A percentile compares a stretch with the other conserved stretches of the same genome.
Conservation (phyloP, 2,797 vertebrate species). For the Cephalopachus bancanus region DNA sequence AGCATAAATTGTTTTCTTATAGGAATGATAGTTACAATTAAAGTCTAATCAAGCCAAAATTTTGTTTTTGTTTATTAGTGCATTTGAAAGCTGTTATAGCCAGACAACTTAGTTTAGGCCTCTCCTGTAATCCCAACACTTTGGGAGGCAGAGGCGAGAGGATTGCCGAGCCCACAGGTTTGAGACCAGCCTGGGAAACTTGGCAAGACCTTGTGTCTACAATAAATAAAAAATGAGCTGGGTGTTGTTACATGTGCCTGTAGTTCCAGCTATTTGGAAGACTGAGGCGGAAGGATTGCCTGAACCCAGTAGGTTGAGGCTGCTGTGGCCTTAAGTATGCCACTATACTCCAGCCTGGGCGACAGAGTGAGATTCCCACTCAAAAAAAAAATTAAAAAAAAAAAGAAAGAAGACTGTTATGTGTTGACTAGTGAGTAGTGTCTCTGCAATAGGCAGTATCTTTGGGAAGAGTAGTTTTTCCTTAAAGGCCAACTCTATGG, state of each 20-base stretch:
- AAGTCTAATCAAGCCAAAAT: conserved; percentile 17
- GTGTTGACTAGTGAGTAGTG: not conserved
- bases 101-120: too few relatives aligned
- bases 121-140: not conserved
- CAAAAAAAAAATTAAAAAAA: not conserved
- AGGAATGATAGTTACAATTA: not conserved
- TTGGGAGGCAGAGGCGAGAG: not conserved
- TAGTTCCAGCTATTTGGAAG: not conserved
- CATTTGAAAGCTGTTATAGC: not conserved
- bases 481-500: not conserved
- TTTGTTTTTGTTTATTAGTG: not conserved
- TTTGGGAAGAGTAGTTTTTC: not conserved
- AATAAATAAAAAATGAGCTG: not conserved
- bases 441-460: not conserved
- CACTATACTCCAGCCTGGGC: not conserved
- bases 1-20: conserved; percentile 19
- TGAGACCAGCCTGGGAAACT: not conserved
- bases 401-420: not conserved
- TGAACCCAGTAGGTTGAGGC: not conserved
- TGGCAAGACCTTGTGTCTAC: not conserved
- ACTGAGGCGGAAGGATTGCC: not conserved
- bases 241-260: not conserved
- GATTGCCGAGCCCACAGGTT: not conserved
- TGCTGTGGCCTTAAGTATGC: not conserved
- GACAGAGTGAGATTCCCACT: not conserved